phyloP scores from a whole-genome alignment of 2,797 vertebrate species.

The Lacerta bilineata region DNA sequence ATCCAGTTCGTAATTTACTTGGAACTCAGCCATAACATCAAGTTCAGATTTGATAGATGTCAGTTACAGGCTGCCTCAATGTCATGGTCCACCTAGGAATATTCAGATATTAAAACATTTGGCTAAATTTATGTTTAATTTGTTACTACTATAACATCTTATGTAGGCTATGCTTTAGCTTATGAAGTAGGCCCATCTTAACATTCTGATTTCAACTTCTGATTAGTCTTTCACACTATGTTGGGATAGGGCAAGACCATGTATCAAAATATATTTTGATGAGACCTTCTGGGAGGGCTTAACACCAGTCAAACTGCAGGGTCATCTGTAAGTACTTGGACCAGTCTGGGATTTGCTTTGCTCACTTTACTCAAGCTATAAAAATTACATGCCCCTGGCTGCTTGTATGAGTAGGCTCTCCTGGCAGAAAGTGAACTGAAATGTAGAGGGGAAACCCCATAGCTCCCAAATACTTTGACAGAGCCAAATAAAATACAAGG shows the following conservation, averaged over 20 bases:
- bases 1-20: neutral
- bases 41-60: neutral
- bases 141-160: neutral
- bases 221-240: neutral
- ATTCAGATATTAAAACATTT: neutral
- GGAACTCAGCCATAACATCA: neutral
- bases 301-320: neutral
- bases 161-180: neutral
- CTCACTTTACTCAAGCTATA: neutral
- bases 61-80: neutral
- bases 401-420: neutral
- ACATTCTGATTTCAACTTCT: neutral
- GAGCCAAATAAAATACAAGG: constrained; percentile 83
- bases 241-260: neutral
- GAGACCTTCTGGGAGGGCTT: neutral
- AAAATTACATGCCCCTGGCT: neutral
- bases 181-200: too few species aligned
- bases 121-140: too few species aligned
- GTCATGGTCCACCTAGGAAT: neutral
- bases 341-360: neutral
- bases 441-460: too few species aligned
- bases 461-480: neutral
- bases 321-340: neutral
- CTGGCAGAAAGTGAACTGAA: neutral
- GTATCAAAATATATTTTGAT: neutral